Percentiles rank a stretch among this genome's conserved stretches.
Evolutionary conservation across 30 jellyfish, hydroid and myxozoan species (phyloP).

Genomic region (Turritopsis rubra): DNA sequence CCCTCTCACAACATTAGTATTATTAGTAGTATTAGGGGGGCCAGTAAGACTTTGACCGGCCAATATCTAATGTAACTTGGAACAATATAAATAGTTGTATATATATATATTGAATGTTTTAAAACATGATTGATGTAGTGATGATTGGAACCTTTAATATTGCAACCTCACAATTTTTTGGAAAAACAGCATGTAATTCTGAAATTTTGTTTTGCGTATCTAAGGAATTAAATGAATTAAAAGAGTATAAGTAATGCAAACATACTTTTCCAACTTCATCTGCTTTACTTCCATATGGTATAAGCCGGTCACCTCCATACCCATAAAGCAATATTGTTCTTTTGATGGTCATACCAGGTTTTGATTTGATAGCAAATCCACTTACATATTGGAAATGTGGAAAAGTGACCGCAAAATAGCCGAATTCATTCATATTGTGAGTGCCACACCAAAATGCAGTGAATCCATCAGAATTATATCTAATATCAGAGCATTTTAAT

Average conservation of each 20-base stretch:
- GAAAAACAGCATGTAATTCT: too few relatives aligned
- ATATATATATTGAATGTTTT: too few relatives aligned
- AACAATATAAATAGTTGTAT: too few relatives aligned
- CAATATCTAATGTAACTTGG: too few relatives aligned
- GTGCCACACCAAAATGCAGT: neutral
- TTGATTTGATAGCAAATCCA: constrained; percentile 7
- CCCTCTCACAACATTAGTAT: too few relatives aligned
- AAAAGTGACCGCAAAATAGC: neutral
- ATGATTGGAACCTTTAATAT: too few relatives aligned
- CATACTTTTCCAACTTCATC: neutral
- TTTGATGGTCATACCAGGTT: neutral
- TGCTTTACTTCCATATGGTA: neutral
- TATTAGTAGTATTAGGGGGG: too few relatives aligned
- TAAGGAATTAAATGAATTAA: neutral
- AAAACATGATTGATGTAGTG: too few relatives aligned
- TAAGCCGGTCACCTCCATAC: neutral
- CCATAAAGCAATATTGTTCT: neutral
- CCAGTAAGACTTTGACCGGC: too few relatives aligned
- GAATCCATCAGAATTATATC: neutral
- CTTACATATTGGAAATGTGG: neutral
- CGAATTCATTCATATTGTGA: neutral
- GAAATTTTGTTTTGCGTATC: too few relatives aligned
- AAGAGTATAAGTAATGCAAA: neutral
- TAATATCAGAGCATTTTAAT: neutral
- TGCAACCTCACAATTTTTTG: too few relatives aligned